Base-by-base conservation (phyloP, 2,113 vertebrate genomes). In the Ardeotis arabs region DNA sequence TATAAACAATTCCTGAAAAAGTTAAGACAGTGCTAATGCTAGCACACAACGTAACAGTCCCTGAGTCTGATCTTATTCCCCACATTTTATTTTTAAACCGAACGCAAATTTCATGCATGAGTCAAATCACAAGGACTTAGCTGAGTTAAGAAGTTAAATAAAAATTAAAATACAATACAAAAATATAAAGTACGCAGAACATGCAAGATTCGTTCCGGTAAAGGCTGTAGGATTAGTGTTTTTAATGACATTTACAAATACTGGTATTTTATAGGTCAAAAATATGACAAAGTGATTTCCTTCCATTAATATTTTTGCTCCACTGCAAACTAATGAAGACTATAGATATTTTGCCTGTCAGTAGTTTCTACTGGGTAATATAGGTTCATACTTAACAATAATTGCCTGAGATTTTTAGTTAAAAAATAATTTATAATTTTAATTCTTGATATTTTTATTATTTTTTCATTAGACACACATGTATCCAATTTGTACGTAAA, bases 401-500 rank as follows among this genome's bases (percentile, higher is more conserved):
- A 63, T 44, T 74, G 3, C 14, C 8, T 3, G 9, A 77, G 33
- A 49, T 20, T 91, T 94, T 82, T 50, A 44, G 23, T 79, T 77
- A 15, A 16, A 60, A 52, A 47, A 20, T 85, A 0, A 79, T 28
- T 52, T 70, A 31, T 47, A 44, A 77, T 13, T 5, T 35, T 89
- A 84, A 35, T 41, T 67, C 15, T 50, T 56, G 10, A 69, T 56
- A 74, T 58, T 29, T 53, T 35, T 70, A 63, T 62, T 50, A 45
- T 49, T 77, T 75, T 69, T 92, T 91, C n/a, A 82, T 59, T 33
- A 55, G 7, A 52, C 56, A 80, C 15, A 50, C 21, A 45, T 52
- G 63, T 68, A 39, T 87, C 87, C 96, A 82, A 76, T 91, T 81
- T 67, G 84, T 87, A 37, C 58, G 70, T 58, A 73, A 76, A 92